phyloP scores from a whole-genome alignment of 2,888 invertebrate genomes.

The Chorisops tibialis region DNA sequence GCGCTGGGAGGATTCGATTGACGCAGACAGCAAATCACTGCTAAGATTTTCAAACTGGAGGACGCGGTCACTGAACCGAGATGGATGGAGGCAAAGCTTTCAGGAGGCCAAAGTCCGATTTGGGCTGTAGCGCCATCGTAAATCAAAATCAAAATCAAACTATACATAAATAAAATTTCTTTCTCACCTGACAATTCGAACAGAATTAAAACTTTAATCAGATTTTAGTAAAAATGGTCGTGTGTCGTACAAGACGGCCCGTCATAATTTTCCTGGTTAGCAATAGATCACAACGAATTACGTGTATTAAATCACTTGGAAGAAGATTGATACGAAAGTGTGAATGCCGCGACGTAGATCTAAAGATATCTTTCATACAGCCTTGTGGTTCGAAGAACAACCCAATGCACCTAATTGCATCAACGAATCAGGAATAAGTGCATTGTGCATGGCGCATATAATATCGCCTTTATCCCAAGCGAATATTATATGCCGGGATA shows the following conservation, averaged over 20 bases:
- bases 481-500: too few relatives aligned
- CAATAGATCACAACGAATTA: constrained; percentile 31
- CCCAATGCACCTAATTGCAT: constrained; percentile 18
- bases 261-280: constrained; percentile 11
- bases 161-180: too few relatives aligned
- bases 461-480: too few relatives aligned
- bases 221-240: constrained; percentile 15
- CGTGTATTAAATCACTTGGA: constrained; percentile 29
- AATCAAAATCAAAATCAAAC: too few relatives aligned
- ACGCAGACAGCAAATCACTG: too few relatives aligned
- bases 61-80: too few relatives aligned
- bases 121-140: too few relatives aligned
- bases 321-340: constrained; percentile 32
- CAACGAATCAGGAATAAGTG: constrained; percentile 18
- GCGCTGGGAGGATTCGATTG: too few relatives aligned
- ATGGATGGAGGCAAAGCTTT: too few relatives aligned
- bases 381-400: constrained; percentile 6
- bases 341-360: constrained; percentile 17
- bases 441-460: not conserved
- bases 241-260: not conserved
- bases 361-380: not conserved
- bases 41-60: too few relatives aligned
- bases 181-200: constrained; percentile 7
- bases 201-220: constrained; percentile 16
- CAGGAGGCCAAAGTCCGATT: too few relatives aligned